Conservation (phyloP, 2,797 vertebrate species). For the Anableps anableps region DNA sequence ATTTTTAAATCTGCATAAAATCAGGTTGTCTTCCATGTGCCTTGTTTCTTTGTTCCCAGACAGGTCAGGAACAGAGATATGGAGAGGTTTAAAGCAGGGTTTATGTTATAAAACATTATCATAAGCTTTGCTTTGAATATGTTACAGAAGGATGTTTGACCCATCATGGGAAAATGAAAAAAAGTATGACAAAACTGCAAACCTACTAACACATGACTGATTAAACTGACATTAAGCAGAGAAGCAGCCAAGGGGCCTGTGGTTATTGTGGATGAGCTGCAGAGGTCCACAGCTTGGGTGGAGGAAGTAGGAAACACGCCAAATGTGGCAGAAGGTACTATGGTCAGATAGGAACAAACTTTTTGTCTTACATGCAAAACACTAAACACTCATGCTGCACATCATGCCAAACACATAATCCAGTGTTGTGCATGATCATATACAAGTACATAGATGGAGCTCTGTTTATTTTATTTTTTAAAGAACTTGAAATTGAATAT, state of each 20-base stretch:
- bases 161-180: background rate
- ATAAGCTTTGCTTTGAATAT: background rate
- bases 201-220: background rate
- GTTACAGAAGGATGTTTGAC: background rate
- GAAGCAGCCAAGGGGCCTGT: background rate
- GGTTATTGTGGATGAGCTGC: background rate
- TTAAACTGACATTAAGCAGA: background rate
- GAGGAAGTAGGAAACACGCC: too few relatives aligned
- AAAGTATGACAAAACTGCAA: background rate
- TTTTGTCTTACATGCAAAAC: background rate
- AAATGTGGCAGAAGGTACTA: background rate
- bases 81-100: background rate
- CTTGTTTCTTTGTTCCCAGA: background rate
- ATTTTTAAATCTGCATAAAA: background rate
- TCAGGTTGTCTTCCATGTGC: background rate
- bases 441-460: background rate
- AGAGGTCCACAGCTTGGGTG: background rate
- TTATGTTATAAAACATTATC: background rate
- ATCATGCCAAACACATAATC: background rate
- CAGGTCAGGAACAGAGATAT: background rate
- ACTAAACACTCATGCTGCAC: background rate
- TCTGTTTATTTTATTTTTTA: background rate
- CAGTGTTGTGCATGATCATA: background rate
- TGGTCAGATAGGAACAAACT: background rate
- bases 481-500: background rate